Base-by-base conservation (phyloP, 92 coral and sea anemone species). In the Anthopleura xanthogrammica region DNA sequence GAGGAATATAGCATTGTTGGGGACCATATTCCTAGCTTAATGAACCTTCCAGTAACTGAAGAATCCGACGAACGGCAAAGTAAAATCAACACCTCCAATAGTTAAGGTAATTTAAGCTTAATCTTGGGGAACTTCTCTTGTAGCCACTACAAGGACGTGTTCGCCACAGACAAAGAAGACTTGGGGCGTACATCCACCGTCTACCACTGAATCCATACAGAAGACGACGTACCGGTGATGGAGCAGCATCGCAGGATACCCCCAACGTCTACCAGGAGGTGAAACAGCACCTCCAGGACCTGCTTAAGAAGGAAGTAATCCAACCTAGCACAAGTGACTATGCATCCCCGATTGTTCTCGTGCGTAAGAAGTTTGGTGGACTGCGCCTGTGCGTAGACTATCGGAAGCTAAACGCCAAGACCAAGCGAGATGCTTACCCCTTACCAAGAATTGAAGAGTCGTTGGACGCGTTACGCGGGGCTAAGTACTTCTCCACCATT, bases 241-340 rank as follows among this genome's bases (percentile, higher is more conserved):
- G 77, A 72, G 40, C 77, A 8, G 4, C 14, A 72, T 23, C 6
- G 77, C 5, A 16, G 77, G 77, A 72, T 72, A 3, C 77, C 77
- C 77, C 77, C 8, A 72, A 41, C 50, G 11, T 5, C 11, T 72
- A 72, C 42, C 77, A 72, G 19, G 77, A 72, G 43, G 77, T 72
- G 42, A 20, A 72, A 16, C 77, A 72, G 40, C 77, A 72, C 77
- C 77, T 72, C 5, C 77, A 72, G 4, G 77, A 72, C 29, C 77
- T 72, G 10, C 42, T 72, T 5, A 23, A 72, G 77, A 72, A 41
- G 42, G 77, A 16, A 12, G 77, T 72, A 3, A 72, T 72, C 14
- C 77, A 16, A 20, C 77, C 77, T 16, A 72, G 77, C 17, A 5
- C 1, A 24, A 72, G 77, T 23, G 42, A 72, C 40, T 72, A 72